phyloP scores from a whole-genome alignment of 1,140 invertebrate species.

The Lasioglossum baleicum region DNA sequence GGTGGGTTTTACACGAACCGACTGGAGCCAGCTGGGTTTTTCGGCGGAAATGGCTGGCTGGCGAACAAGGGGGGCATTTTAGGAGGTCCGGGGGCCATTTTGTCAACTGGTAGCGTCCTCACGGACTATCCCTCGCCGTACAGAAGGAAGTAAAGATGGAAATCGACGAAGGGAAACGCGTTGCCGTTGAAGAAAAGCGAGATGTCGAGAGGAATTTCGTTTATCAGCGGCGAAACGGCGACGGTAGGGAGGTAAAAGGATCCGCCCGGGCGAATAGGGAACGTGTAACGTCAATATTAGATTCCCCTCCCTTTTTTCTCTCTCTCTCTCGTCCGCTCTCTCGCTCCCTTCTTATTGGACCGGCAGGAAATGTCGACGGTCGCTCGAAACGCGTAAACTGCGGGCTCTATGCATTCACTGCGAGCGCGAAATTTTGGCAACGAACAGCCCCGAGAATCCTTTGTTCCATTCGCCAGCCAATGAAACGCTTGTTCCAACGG shows the following conservation, averaged over 20 bases:
- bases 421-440: not conserved
- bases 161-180: no score
- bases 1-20: conserved; percentile 66
- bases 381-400: no score
- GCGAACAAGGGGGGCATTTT: conserved; percentile 74
- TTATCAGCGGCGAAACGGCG: not conserved
- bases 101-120: conserved; percentile 71
- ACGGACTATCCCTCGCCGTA: conserved; percentile 75
- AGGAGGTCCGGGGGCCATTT: conserved; percentile 71
- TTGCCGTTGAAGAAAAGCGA: no score
- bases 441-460: no score
- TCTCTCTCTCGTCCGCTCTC: no score
- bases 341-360: no score
- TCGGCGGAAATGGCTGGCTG: conserved; percentile 74
- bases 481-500: no score
- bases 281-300: not conserved
- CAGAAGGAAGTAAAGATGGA: conserved; percentile 56
- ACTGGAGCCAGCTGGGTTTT: conserved; percentile 68
- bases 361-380: no score
- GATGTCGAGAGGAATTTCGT: not conserved
- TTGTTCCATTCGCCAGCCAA: no score
- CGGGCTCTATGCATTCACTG: no score
- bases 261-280: not conserved
- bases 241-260: not conserved
- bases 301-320: not conserved